Evolutionary conservation across 2,113 vertebrate species (phyloP), one percentile per base, ranked within the genome.

Genomic region (Ramphastos sulfuratus): DNA sequence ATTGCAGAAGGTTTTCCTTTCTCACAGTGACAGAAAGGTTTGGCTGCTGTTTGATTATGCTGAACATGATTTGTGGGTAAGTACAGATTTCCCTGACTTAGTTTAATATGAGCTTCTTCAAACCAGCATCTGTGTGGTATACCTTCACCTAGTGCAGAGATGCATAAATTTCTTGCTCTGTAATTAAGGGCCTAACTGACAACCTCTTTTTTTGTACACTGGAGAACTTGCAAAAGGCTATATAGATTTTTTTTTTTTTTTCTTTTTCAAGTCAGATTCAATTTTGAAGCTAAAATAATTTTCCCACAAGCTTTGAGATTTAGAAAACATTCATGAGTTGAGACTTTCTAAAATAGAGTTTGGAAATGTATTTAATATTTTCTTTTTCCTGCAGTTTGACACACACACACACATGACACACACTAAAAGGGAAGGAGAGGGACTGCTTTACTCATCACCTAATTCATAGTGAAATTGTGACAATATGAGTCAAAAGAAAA

Each of bases 1-100:
- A 4, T 97, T 99, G 95, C 98, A 99, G 97, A 99, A 99, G 94
- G 98, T 99, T 80, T 99, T 99, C 97, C 98, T 99, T 96, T 99
- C 98, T 79, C 98, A 99, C 95, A 99, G 98, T 71, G 98, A 99
- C 95, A 98, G 98, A 85, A 99, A 99, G 94, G 98, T 99, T 94
- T 99, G 98, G 98, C 97, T 99, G 73, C 98, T 99, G 66, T 99
- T 99, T 92, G 98, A 99, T 97, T 99, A 99, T 89, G 98, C 98
- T 79, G 98, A 99, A 85, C 98, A 99, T 76, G 98, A 99, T 88
- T 95, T 99, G 84, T 99, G 98, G 98, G 98, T 99, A 97, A 97
- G 98, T 98, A 74, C 72, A 46, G 33, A 56, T 76, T 94, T 74
- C 31, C 18, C 30, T 82, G 21, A 85, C 65, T 81, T 61, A 69